Base-by-base conservation (phyloP, 2,888 invertebrate genomes). In the Thymelicus lineola region DNA sequence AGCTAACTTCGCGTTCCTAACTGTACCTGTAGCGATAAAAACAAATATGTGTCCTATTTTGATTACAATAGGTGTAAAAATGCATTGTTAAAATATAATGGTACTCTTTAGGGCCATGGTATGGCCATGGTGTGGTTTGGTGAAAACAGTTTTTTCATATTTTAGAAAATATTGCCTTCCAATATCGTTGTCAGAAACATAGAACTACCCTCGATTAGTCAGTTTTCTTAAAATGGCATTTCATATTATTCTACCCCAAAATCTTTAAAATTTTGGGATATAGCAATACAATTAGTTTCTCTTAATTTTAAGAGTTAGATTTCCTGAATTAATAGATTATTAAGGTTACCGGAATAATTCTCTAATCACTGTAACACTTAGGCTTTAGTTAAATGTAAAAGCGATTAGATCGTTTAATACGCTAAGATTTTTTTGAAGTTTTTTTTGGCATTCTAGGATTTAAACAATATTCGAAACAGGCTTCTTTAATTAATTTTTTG, bases 1-100 rank as follows among this genome's bases (percentile, higher is more conserved):
- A 1, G 53, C 86, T 85, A 76, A 84, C 86, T 91, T 92, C 90
- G 78, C 71, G 69, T 42, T 67, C 64, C 66, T 82, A 78, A 80
- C 76, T 87, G 82, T 85, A 82, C 78, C 84, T 82, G 75, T 81
- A 70, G n/a, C n/a, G 70, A 78, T 0, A 15, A 66, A 66, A 20
- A 28, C 10, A 15, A 80, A 77, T 77, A 70, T 78, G 10, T 48
- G 73, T 72, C 71, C 66, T 84, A 79, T 65, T 0, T 0, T 0
- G 0, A 0, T 12, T 0, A 0, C 0, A 0, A 10, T 58, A 63
- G 36, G 57, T n/a, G 0, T 58, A 0, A 7, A 45, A 50, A 55
- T 64, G 17, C 4, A 42, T 42, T 28, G 45, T n/a, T 7, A 17
- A 5, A 12, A 46, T 15, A 6, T 36, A 12, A 62, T 68, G 68